Evolutionary conservation across 2,888 invertebrate genomes (phyloP).

Genomic region (Xanthorhoe designata): DNA sequence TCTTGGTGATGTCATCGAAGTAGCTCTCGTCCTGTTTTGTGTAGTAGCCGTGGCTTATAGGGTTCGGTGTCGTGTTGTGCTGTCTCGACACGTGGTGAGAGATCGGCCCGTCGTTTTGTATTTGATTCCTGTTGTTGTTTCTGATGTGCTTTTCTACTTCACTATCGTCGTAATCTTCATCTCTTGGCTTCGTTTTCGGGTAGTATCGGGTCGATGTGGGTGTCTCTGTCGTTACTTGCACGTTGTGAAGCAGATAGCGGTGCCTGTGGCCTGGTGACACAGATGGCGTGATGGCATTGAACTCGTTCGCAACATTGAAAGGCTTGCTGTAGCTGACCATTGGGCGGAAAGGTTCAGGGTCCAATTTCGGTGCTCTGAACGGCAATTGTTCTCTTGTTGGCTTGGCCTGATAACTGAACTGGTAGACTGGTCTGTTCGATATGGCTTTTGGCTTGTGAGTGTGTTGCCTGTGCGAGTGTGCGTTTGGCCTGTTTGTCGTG

Average conservation of each 20-base stretch:
- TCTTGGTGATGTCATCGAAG: conserved; percentile 90
- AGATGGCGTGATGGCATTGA: conserved; percentile 74
- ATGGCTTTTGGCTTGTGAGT: conserved; percentile 80
- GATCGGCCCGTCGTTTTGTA: conserved; percentile 70
- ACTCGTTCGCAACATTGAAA: conserved; percentile 75
- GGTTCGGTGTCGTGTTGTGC: conserved; percentile 82
- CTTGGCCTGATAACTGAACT: conserved; percentile 89
- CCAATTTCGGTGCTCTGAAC: conserved; percentile 82
- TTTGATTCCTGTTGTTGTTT: conserved; percentile 68
- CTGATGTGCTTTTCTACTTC: conserved; percentile 62
- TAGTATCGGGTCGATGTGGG: conserved; percentile 82
- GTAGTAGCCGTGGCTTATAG: conserved; percentile 87
- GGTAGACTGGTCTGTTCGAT: conserved; percentile 87
- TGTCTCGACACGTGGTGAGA: conserved; percentile 63
- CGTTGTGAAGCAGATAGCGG: conserved; percentile 77
- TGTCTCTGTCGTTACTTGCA: conserved; percentile 81
- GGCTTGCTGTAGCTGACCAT: conserved; percentile 87
- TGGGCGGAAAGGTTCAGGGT: conserved; percentile 87
- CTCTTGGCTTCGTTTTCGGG: conserved; percentile 75
- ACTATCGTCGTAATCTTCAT: conserved; percentile 78
- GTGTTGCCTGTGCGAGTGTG: conserved; percentile 70
- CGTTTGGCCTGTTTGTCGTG: conserved; percentile 84
- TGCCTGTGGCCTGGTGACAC: conserved; percentile 72
- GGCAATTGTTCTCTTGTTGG: conserved; percentile 75
- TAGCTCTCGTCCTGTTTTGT: conserved; percentile 88